Conservation (phyloP, 2,888 invertebrate species). For the Stomorhina lunata region DNA sequence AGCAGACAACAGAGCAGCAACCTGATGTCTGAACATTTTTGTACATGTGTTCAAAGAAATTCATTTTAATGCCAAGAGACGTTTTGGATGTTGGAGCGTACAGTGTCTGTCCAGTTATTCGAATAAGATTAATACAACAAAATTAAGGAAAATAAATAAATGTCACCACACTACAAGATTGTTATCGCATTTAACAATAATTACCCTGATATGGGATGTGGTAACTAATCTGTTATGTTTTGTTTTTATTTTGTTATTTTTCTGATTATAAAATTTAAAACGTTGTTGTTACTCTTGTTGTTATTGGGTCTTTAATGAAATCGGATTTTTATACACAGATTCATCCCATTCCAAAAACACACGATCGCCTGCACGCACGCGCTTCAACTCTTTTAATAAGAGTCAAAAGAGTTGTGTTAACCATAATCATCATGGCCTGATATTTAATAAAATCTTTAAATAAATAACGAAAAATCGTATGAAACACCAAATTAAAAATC, state of each 20-base stretch:
- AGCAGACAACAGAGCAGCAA: background rate
- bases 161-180: conserved; percentile 80
- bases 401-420: conserved; percentile 7
- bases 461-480: background rate
- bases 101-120: conserved; percentile 67
- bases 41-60: conserved; percentile 52
- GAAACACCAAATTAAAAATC: conserved; percentile 5
- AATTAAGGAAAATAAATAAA: conserved; percentile 81
- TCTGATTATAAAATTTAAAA: background rate
- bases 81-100: background rate
- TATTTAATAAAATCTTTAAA: conserved; percentile 22
- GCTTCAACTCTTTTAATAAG: background rate
- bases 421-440: conserved; percentile 30
- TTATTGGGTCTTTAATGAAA: conserved; percentile 33
- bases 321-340: conserved; percentile 31
- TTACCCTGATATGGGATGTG: conserved; percentile 80
- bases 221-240: conserved; percentile 76
- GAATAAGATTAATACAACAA: conserved; percentile 80
- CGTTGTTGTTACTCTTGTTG: conserved; percentile 27
- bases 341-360: background rate
- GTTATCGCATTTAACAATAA: conserved; percentile 81
- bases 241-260: conserved; percentile 46
- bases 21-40: conserved; percentile 31
- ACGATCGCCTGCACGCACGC: conserved; percentile 16
- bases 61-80: background rate